A percentile compares a stretch with the other conserved stretches of the same genome.
phyloP scores from a whole-genome alignment of 2,888 invertebrate species.

The Glyphotaelius pellucidus region DNA sequence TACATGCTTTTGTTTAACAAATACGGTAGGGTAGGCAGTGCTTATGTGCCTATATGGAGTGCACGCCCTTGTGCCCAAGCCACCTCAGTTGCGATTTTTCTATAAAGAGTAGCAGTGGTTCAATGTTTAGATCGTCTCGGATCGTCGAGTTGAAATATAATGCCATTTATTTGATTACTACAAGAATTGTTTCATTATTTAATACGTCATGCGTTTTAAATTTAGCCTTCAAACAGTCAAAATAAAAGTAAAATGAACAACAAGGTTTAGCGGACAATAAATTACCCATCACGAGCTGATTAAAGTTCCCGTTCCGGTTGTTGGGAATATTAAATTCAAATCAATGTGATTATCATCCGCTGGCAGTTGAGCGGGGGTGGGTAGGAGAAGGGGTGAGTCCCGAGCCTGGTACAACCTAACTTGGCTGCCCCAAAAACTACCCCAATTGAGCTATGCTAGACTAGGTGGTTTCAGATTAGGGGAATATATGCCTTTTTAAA shows the following conservation, averaged over 20 bases:
- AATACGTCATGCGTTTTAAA: neutral
- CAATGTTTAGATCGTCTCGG: no score
- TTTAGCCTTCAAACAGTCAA: neutral
- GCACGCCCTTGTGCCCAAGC: no score
- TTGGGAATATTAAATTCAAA: constrained; percentile 2
- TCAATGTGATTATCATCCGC: neutral
- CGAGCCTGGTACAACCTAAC: constrained; percentile 2
- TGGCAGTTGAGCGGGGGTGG: neutral
- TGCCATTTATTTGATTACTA: no score
- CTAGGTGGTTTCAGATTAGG: neutral
- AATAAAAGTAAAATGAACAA: neutral
- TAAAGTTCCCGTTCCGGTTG: neutral
- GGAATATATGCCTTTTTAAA: neutral
- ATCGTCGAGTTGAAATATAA: no score
- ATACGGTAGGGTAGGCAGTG: no score
- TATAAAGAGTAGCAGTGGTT: no score
- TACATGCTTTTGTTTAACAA: no score
- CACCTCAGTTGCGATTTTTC: no score
- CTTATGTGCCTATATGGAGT: no score
- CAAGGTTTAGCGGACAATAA: neutral
- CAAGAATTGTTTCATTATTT: neutral
- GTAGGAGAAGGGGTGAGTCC: neutral
- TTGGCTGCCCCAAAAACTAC: neutral
- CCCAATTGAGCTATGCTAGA: neutral
- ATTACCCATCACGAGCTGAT: neutral